Evolutionary conservation across 2,888 invertebrate species (phyloP).

Genomic region (Andricus quercusramuli): DNA sequence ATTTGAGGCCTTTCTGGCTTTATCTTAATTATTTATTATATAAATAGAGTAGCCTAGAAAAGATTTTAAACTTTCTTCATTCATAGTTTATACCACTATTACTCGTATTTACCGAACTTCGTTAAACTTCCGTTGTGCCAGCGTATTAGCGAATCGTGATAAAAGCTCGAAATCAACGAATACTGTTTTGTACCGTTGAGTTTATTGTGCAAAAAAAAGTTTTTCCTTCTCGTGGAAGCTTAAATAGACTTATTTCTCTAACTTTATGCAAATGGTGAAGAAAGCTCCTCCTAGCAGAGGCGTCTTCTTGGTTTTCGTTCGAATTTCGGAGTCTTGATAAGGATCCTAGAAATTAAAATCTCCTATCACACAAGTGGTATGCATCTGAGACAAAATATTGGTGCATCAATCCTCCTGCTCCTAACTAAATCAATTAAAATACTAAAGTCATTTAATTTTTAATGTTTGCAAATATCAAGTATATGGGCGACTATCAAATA

Average conservation of each 20-base stretch:
- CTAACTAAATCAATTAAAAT: neutral
- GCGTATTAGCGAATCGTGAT: neutral
- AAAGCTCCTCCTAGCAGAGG: constrained; percentile 69
- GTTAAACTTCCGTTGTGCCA: constrained; percentile 7
- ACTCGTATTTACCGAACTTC: constrained; percentile 2
- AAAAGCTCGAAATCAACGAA: neutral
- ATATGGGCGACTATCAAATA: no score
- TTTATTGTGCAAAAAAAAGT: constrained; percentile 23
- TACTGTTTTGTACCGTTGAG: constrained; percentile 15
- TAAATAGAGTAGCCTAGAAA: constrained; percentile 9
- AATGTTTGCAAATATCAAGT: neutral
- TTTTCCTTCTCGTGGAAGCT: constrained; percentile 33
- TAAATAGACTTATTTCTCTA: constrained; percentile 44
- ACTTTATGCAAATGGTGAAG: constrained; percentile 40
- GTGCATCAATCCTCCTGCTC: constrained; percentile 20
- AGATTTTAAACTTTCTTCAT: neutral
- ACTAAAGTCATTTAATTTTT: neutral
- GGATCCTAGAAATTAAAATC: constrained; percentile 79
- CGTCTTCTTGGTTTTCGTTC: constrained; percentile 61
- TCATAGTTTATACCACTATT: neutral
- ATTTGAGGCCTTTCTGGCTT: neutral
- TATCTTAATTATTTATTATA: neutral
- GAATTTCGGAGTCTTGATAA: constrained; percentile 83
- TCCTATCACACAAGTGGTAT: constrained; percentile 25
- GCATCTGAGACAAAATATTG: constrained; percentile 21